phyloP scores from a whole-genome alignment of 2,113 vertebrate species.

The Microtus richardsoni region DNA sequence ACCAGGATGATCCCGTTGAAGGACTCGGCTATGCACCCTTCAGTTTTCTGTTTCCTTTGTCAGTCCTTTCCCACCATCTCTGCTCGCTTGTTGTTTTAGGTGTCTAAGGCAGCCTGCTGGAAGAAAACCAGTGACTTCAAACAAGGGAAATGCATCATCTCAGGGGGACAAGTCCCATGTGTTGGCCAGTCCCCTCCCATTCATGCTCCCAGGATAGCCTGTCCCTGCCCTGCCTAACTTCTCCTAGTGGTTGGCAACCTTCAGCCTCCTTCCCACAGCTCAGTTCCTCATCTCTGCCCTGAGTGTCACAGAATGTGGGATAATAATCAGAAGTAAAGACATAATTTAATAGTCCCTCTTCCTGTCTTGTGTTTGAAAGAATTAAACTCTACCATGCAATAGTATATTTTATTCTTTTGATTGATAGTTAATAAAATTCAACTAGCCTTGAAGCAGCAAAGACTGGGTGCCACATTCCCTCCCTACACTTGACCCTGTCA shows the following conservation, averaged over 20 bases:
- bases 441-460: background rate
- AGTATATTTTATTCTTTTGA: background rate
- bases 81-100: background rate
- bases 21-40: background rate
- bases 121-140: background rate
- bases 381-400: background rate
- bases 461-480: background rate
- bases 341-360: background rate
- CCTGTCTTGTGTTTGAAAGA: background rate
- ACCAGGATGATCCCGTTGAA: background rate
- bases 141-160: background rate
- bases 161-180: accelerated
- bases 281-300: background rate
- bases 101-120: background rate
- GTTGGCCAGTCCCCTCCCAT: background rate
- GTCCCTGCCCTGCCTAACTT: background rate
- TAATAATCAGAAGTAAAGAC: background rate
- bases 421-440: background rate
- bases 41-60: background rate
- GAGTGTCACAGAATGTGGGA: too few relatives aligned
- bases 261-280: background rate
- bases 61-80: background rate
- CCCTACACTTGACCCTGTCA: too few relatives aligned
- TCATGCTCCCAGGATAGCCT: too few relatives aligned
- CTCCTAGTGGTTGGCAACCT: background rate